A percentile compares a stretch with the other conserved stretches of the same genome.
Conservation (phyloP, 2,113 vertebrate genomes). For the Leiothrix lutea region DNA sequence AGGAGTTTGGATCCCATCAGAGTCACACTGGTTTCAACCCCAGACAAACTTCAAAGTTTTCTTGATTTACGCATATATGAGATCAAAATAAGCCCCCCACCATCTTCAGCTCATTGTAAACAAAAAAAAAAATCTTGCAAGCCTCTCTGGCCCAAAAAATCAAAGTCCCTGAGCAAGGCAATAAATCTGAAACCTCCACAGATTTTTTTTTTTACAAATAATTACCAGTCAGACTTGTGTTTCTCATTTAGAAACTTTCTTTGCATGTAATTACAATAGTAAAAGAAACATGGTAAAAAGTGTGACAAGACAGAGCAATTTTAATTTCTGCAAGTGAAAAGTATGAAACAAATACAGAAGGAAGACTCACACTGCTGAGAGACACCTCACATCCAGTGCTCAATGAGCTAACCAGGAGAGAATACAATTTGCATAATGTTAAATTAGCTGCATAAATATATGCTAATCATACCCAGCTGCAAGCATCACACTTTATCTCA, state of each 20-base stretch:
- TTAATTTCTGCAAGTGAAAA: constrained; percentile 1
- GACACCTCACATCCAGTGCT: not conserved
- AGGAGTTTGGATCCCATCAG: not conserved
- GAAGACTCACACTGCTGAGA: not conserved
- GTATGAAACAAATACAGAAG: not conserved
- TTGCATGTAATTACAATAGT: not conserved
- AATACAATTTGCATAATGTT: not conserved
- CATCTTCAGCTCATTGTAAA: not conserved
- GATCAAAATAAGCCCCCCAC: not conserved
- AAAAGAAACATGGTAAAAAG: not conserved
- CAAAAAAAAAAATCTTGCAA: not conserved
- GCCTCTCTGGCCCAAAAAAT: not conserved
- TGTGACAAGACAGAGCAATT: not conserved
- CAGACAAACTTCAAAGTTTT: not conserved
- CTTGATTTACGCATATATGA: not conserved
- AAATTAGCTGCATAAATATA: not conserved
- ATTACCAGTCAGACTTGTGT: not conserved
- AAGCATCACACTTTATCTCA: not conserved
- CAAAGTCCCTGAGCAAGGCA: not conserved
- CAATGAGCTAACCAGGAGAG: not conserved
- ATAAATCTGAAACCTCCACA: not conserved
- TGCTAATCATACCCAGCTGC: constrained; percentile 10
- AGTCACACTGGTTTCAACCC: not conserved
- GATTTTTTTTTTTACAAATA: not conserved
- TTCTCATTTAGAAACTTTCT: not conserved